phyloP scores from a whole-genome alignment of 2,888 invertebrate genomes.

The Plebejus melissa region DNA sequence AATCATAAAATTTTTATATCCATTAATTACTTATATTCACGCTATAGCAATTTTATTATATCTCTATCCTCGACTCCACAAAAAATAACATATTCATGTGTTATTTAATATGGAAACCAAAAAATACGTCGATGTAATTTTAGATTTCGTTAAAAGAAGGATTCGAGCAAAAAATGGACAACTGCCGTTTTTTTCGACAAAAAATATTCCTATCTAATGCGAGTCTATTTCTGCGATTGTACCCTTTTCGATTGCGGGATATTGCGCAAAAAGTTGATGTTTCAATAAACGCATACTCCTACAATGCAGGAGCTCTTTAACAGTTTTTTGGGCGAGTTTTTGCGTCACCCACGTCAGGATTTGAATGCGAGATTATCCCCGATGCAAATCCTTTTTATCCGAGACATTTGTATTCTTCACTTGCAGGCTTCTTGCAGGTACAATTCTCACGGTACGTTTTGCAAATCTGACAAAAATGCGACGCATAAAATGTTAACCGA shows the following conservation, averaged over 20 bases:
- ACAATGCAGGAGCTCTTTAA: slow-evolving; percentile 40
- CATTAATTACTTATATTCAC: neutral
- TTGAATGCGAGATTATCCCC: slow-evolving; percentile 42
- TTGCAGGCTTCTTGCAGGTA: slow-evolving; percentile 26
- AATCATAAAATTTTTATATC: neutral
- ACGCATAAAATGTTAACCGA: neutral
- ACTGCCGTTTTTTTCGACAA: slow-evolving; percentile 47
- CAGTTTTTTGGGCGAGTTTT: slow-evolving; percentile 38
- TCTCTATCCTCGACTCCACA: neutral
- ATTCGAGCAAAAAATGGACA: slow-evolving; percentile 49
- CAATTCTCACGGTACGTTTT: slow-evolving; percentile 22
- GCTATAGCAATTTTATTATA: neutral
- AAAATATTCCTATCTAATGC: slow-evolving; percentile 40
- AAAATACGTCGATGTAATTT: slow-evolving; percentile 38
- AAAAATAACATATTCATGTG: slow-evolving; percentile 22
- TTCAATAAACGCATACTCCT: slow-evolving; percentile 51
- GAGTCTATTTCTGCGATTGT: slow-evolving; percentile 45
- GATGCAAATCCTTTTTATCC: slow-evolving; percentile 48
- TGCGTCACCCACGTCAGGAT: slow-evolving; percentile 44
- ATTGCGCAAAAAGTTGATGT: slow-evolving; percentile 49
- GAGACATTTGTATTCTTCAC: slow-evolving; percentile 35
- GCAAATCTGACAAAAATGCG: slow-evolving; percentile 1
- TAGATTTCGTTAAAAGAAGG: slow-evolving; percentile 40
- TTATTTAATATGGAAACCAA: slow-evolving; percentile 26
- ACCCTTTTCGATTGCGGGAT: slow-evolving; percentile 45